Percentiles rank a stretch among this genome's conserved stretches.
These are phyloP conservation scores for Coccyzus lansbergi DNA, from an alignment of 2,797 vertebrate species.

Conservation along the genomic window DNA sequence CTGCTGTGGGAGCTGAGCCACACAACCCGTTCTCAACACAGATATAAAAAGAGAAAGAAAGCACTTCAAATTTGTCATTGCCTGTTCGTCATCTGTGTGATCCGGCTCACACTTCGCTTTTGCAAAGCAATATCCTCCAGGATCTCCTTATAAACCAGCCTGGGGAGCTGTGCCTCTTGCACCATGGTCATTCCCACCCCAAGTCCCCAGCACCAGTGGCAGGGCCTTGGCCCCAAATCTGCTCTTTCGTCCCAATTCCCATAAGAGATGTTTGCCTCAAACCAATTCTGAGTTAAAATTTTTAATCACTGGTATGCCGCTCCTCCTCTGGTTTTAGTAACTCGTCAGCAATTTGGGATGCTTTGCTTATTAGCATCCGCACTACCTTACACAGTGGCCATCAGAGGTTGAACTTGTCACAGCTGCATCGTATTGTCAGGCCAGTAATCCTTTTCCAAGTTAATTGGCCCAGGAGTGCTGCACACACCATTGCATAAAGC, in stretches of 20 bases:
- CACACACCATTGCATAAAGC: neutral
- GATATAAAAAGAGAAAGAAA: neutral
- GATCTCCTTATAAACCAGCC: neutral
- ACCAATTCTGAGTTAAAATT: neutral
- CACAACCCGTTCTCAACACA: neutral
- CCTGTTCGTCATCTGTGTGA: neutral
- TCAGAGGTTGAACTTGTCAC: neutral
- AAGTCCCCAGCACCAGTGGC: rapidly evolving
- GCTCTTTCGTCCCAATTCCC: neutral
- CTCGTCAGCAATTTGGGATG: neutral
- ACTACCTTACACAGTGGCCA: neutral
- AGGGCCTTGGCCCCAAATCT: neutral
- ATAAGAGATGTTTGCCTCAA: neutral
- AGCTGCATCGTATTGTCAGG: neutral
- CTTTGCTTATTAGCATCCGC: neutral
- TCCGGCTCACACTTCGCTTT: rapidly evolving
- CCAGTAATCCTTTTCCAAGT: constrained; percentile 58
- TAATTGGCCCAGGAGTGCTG: neutral
- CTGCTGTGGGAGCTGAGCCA: neutral
- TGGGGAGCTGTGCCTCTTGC: rapidly evolving
- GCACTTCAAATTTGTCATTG: neutral
- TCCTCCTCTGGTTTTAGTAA: neutral
- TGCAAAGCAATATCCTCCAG: neutral
- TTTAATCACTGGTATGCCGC: neutral
- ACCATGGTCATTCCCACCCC: rapidly evolving